Evolutionary conservation across 2,113 vertebrate species (phyloP).

Genomic region (Phyllopteryx taeniolatus): DNA sequence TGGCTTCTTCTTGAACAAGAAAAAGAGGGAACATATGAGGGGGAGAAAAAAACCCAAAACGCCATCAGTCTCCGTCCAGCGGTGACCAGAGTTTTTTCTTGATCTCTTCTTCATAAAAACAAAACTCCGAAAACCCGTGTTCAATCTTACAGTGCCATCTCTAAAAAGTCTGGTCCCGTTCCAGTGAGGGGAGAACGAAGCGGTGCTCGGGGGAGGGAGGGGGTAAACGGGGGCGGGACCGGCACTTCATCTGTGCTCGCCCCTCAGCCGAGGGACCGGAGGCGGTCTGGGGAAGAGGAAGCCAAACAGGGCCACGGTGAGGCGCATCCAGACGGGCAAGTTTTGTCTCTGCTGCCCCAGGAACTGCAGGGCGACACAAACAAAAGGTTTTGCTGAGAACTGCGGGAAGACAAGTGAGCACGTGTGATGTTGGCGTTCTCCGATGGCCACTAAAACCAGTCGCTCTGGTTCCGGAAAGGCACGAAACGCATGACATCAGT

Average conservation of each 20-base stretch:
- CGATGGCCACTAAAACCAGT: neutral
- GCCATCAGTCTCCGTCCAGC: slow-evolving; percentile 67
- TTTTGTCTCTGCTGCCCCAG: slow-evolving; percentile 62
- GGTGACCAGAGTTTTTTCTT: slow-evolving; percentile 45
- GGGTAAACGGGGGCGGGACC: slow-evolving; percentile 8
- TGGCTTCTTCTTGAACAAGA: slow-evolving; percentile 67
- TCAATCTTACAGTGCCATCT: slow-evolving; percentile 73
- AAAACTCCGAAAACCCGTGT: slow-evolving; percentile 66
- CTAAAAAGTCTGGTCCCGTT: slow-evolving; percentile 49
- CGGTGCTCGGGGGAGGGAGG: no score
- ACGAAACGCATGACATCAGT: neutral
- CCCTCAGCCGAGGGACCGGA: slow-evolving; percentile 44
- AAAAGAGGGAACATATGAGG: slow-evolving; percentile 12
- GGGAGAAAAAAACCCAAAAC: slow-evolving; percentile 1
- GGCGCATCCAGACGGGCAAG: slow-evolving; percentile 66
- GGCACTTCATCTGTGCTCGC: slow-evolving; percentile 60
- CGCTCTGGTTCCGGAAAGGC: neutral
- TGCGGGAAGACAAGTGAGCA: neutral
- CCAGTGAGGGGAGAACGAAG: slow-evolving; percentile 5
- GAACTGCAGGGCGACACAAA: slow-evolving; percentile 40
- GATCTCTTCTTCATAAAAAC: slow-evolving; percentile 54
- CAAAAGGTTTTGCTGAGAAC: neutral
- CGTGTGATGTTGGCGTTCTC: neutral
- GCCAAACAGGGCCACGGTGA: slow-evolving; percentile 57
- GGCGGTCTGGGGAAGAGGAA: slow-evolving; percentile 63